Conservation (phyloP, 2,797 vertebrate genomes). For the Lerista edwardsae region DNA sequence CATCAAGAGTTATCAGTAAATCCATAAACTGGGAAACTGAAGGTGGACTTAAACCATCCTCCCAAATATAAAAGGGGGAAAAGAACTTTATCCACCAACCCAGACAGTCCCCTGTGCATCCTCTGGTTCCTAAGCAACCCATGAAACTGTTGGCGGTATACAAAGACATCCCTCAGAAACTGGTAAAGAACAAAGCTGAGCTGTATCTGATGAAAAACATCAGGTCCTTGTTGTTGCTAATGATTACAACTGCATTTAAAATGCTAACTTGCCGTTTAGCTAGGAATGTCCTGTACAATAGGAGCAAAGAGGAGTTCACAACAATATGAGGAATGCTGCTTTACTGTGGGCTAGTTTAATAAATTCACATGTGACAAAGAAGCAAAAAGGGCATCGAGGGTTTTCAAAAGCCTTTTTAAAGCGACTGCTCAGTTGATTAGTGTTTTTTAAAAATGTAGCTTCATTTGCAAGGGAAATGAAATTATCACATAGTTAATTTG, state of each 20-base stretch:
- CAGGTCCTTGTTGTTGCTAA: not conserved
- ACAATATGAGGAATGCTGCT: fast-evolving
- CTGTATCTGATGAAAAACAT: not conserved
- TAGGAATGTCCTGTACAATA: not conserved
- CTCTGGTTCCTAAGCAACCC: not conserved
- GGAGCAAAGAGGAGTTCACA: not conserved
- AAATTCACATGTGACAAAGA: conserved; percentile 46
- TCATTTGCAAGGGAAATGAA: conserved; percentile 78
- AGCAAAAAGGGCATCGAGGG: not conserved
- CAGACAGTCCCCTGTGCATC: not conserved
- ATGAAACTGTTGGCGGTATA: not conserved
- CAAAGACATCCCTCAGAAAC: fast-evolving
- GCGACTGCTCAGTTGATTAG: conserved; percentile 46
- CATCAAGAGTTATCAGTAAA: not conserved
- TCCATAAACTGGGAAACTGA: not conserved
- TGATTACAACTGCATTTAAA: not conserved
- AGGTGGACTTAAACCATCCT: not conserved
- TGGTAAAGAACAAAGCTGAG: fast-evolving
- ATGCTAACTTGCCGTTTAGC: conserved; percentile 13
- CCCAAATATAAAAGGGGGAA: not conserved
- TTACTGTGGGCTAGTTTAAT: conserved; percentile 7
- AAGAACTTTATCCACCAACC: not conserved
- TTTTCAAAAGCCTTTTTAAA: conserved; percentile 7
- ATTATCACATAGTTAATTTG: conserved; percentile 39
- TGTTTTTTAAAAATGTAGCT: not conserved